Conservation (phyloP, 2,888 invertebrate genomes). For the Cepaea hortensis region DNA sequence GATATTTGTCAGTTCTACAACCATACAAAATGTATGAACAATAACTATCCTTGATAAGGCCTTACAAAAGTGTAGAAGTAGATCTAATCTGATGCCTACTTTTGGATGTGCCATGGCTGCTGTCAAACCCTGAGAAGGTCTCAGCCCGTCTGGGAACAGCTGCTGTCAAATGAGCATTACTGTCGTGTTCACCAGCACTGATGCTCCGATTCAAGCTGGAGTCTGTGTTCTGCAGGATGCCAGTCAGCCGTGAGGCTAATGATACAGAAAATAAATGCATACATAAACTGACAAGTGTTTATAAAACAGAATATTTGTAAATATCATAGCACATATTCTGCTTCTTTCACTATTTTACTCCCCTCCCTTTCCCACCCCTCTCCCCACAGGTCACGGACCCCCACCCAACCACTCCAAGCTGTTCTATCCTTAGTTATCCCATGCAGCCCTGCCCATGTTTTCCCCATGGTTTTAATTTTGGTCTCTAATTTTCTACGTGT, state of each 20-base stretch:
- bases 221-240: constrained; percentile 77
- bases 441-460: no score
- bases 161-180: constrained; percentile 87
- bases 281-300: neutral
- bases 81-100: constrained; percentile 48
- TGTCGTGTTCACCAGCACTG: constrained; percentile 94
- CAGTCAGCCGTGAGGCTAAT: constrained; percentile 72
- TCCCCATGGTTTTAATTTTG: no score
- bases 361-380: no score
- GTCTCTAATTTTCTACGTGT: no score
- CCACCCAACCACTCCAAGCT: no score
- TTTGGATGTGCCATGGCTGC: constrained; percentile 59
- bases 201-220: constrained; percentile 90
- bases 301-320: neutral
- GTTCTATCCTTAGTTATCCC: no score
- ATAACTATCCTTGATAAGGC: no score
- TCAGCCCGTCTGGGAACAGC: constrained; percentile 94
- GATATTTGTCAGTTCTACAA: no score
- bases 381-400: no score
- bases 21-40: no score
- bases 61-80: no score
- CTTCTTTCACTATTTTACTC: no score
- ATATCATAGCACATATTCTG: neutral
- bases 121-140: constrained; percentile 96
- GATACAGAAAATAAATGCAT: neutral